A percentile compares a stretch with the other conserved stretches of the same genome.
Conservation (phyloP, 2,888 invertebrate genomes). For the Drosophila yooni region DNA sequence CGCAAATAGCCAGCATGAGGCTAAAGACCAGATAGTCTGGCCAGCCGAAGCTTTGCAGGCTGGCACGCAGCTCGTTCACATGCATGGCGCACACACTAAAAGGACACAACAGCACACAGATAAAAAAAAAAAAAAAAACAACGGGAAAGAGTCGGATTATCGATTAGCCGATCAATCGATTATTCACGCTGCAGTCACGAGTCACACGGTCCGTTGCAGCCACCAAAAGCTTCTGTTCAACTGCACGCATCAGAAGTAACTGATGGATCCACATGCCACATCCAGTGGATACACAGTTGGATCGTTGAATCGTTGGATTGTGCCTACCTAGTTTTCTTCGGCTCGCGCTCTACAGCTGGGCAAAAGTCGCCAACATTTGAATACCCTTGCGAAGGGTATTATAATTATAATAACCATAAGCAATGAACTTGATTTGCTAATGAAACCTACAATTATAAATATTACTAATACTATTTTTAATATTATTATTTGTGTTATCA, state of each 20-base stretch:
- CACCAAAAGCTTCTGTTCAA: constrained; percentile 49
- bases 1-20: constrained; percentile 91
- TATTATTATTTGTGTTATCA: neutral
- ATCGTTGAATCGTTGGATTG: neutral
- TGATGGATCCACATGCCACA: constrained; percentile 41
- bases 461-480: neutral
- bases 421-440: neutral
- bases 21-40: constrained; percentile 92
- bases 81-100: constrained; percentile 62
- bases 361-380: constrained; percentile 14
- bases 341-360: constrained; percentile 22
- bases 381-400: neutral
- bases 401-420: neutral
- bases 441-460: neutral
- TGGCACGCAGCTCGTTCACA: constrained; percentile 83
- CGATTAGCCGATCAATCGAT: constrained; percentile 1
- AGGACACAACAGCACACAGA: constrained; percentile 11
- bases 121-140: neutral
- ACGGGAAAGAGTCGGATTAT: neutral
- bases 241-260: constrained; percentile 68
- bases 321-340: constrained; percentile 22
- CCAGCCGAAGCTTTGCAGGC: constrained; percentile 89
- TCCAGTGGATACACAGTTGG: constrained; percentile 19
- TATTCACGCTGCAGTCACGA: constrained; percentile 2
- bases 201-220: constrained; percentile 2